Base-by-base conservation (phyloP, 2,888 invertebrate genomes). In the Entomobrya multifasciata region DNA sequence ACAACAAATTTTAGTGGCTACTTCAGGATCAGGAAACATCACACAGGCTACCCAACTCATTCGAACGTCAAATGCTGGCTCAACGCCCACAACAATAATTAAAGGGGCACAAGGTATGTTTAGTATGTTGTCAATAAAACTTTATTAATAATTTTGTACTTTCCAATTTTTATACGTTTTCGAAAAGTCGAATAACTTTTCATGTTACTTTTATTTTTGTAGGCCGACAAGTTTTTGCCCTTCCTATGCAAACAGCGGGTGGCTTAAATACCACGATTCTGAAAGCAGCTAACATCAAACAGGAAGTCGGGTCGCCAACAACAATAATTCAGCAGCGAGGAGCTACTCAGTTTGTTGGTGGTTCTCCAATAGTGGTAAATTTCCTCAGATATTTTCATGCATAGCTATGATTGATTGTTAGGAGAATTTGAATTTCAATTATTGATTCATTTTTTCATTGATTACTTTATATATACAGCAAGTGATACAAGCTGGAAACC, bases 201-300 rank as follows among this genome's bases (percentile, higher is more conserved):
- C n/a, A n/a, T 41, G 60, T 13, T 36, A 70, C 44, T 30, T 52
- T 30, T 25, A 20, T 57, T 22, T 52, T 5, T 72, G 11, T 27
- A 87, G 90, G 89, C 20, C 88, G 91, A 11, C 92, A 91, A 84
- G 89, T 92, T 67, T 90, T 92, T 82, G 90, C 92, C 17, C 90
- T 92, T 87, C 91, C 91, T 20, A 89, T 92, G 11, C 90, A 90
- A 70, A 60, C 88, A 3, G 57, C 86, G 20, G 90, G 89, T 22
- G 87, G 87, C 3, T 49, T 89, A 22, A 87, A 88, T 10, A 90
- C 91, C 11, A 90, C 91, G 11, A 90, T 91, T 85, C 77, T 90
- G 72, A 91, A 90, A 83, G 90, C 91, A 57, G 90, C 90, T 11
- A 90, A 88, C 60, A 89, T 89, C 60, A 91, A 91, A 87, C 87